A percentile compares a stretch with the other conserved stretches of the same genome.
Evolutionary conservation across 2,113 vertebrate species (phyloP).

Genomic region (Nothobranchius furzeri): DNA sequence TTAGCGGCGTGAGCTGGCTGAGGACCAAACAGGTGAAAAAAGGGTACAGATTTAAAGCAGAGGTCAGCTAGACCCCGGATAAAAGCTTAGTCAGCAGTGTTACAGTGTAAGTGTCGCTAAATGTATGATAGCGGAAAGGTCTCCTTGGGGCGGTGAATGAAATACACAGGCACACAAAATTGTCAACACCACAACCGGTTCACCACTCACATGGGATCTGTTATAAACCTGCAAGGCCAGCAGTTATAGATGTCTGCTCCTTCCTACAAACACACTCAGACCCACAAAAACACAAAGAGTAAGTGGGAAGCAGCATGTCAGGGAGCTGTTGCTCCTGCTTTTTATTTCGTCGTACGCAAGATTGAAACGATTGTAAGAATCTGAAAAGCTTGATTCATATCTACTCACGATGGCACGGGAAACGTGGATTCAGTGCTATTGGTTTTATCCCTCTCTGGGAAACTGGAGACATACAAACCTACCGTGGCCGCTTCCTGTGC

Average conservation of each 20-base stretch:
- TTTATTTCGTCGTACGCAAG: too few species aligned
- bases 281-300: slow-evolving; percentile 4
- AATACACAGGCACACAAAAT: slow-evolving; percentile 45
- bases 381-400: too few species aligned
- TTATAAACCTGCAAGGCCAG: slow-evolving; percentile 73
- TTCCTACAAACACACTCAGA: slow-evolving; percentile 29
- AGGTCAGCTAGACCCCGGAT: slow-evolving; percentile 19
- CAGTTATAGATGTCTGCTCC: slow-evolving; percentile 59
- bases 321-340: neutral
- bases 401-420: too few species aligned
- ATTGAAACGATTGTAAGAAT: too few species aligned
- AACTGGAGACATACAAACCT: too few species aligned
- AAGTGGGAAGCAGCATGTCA: neutral
- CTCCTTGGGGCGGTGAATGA: slow-evolving; percentile 65
- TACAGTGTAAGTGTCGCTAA: slow-evolving; percentile 60
- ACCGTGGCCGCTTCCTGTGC: too few species aligned
- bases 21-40: slow-evolving; percentile 3
- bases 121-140: slow-evolving; percentile 48
- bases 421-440: too few species aligned
- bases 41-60: slow-evolving; percentile 8
- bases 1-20: neutral
- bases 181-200: slow-evolving; percentile 58
- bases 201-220: slow-evolving; percentile 60
- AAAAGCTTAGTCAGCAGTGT: slow-evolving; percentile 57
- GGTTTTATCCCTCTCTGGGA: too few species aligned